phyloP scores from a whole-genome alignment of 1,140 invertebrate genomes.

The Pseudomyrmex gracilis region DNA sequence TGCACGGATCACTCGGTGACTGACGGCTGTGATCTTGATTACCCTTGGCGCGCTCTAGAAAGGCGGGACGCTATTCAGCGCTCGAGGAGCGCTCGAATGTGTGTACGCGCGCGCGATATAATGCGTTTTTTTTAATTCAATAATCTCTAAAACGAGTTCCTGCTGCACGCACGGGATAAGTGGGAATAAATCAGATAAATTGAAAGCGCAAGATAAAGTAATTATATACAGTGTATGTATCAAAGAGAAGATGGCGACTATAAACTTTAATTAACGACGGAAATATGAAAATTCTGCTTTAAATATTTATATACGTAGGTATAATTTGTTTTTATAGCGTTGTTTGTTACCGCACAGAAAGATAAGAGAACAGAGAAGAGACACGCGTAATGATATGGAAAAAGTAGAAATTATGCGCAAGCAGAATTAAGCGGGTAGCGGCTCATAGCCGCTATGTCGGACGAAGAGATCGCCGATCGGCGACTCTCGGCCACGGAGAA shows the following conservation, averaged over 20 bases:
- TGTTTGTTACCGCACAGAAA: neutral
- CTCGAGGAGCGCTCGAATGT: neutral
- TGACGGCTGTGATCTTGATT: slow-evolving; percentile 47
- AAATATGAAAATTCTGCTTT: neutral
- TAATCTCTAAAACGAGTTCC: too few species aligned
- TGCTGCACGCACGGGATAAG: too few species aligned
- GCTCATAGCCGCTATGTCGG: slow-evolving; percentile 15
- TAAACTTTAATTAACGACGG: neutral
- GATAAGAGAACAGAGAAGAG: neutral
- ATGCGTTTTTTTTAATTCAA: slow-evolving; percentile 6
- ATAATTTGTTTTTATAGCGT: neutral
- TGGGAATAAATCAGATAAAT: too few species aligned
- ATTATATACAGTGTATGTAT: neutral
- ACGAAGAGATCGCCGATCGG: slow-evolving; percentile 19
- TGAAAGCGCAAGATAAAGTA: too few species aligned
- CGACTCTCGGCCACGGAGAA: neutral
- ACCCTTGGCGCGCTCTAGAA: neutral
- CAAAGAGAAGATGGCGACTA: neutral
- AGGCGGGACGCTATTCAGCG: neutral
- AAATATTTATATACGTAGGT: neutral
- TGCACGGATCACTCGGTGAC: slow-evolving; percentile 23
- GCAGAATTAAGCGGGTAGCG: too few species aligned
- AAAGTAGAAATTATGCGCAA: slow-evolving; percentile 1
- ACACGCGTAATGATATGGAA: neutral
- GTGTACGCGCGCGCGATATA: neutral